Percentiles rank a stretch among this genome's conserved stretches.
Evolutionary conservation across 2,797 vertebrate species (phyloP).

Genomic region (Alcedo atthis): DNA sequence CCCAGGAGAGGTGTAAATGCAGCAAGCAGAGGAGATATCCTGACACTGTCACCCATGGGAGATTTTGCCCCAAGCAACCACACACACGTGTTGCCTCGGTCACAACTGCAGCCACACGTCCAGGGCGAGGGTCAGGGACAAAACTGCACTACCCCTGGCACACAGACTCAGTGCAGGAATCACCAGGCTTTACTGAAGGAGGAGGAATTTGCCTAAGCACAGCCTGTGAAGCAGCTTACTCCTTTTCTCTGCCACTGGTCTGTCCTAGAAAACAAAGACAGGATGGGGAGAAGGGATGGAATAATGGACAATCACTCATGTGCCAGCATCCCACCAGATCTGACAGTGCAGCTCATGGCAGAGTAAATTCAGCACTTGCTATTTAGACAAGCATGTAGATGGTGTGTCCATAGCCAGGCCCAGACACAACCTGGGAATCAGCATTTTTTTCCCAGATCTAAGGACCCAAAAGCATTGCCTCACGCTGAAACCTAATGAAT

Average conservation of each 20-base stretch:
- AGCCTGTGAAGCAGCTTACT: neutral
- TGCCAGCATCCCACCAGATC: neutral
- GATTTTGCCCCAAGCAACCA: neutral
- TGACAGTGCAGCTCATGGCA: neutral
- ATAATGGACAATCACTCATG: rapidly evolving
- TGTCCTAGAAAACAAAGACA: neutral
- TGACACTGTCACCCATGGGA: neutral
- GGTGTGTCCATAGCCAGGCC: neutral
- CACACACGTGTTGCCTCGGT: rapidly evolving
- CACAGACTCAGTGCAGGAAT: neutral
- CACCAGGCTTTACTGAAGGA: neutral
- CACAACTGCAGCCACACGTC: rapidly evolving
- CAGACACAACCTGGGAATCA: neutral
- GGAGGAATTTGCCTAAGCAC: neutral
- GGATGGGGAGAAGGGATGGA: neutral
- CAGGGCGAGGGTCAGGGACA: neutral
- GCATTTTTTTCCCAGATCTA: neutral
- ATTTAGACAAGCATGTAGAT: rapidly evolving
- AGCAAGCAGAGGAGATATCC: neutral
- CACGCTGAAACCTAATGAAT: neutral
- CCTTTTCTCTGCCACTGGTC: neutral
- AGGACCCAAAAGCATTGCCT: neutral
- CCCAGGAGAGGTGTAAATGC: neutral
- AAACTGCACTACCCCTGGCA: neutral
- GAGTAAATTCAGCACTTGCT: neutral